Conservation (phyloP, 2,113 vertebrate species). For the Tretioscincus oriximinensis region DNA sequence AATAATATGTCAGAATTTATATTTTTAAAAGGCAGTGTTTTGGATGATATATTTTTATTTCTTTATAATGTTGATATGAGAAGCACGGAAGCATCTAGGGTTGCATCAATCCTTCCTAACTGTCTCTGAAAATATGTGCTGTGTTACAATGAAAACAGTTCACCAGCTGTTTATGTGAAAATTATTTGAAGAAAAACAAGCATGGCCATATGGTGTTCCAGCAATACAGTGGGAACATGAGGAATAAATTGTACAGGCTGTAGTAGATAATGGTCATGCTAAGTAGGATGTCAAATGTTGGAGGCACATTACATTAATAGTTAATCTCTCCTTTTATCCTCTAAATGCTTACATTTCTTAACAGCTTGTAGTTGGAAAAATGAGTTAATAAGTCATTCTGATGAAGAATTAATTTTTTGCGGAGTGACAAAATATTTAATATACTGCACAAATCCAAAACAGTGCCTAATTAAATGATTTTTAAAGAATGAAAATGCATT, state of each 20-base stretch:
- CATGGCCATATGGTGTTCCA: slow-evolving; percentile 73
- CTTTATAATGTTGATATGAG: slow-evolving; percentile 58
- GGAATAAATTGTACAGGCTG: slow-evolving; percentile 74
- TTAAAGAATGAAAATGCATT: not conserved
- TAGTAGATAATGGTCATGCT: slow-evolving; percentile 75
- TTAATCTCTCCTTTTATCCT: slow-evolving; percentile 75
- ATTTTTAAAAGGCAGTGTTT: slow-evolving; percentile 46
- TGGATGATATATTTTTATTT: slow-evolving; percentile 57
- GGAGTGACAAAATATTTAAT: slow-evolving; percentile 67
- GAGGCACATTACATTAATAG: slow-evolving; percentile 71
- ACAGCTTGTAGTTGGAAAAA: slow-evolving; percentile 63
- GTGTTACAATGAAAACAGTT: slow-evolving; percentile 77
- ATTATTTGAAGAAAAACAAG: slow-evolving; percentile 82
- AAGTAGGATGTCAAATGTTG: slow-evolving; percentile 76
- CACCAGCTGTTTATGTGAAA: slow-evolving; percentile 84
- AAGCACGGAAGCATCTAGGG: slow-evolving; percentile 60
- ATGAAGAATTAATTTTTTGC: slow-evolving; percentile 58
- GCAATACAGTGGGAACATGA: slow-evolving; percentile 65
- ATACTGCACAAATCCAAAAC: slow-evolving; percentile 41
- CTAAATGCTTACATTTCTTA: slow-evolving; percentile 67
- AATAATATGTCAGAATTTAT: slow-evolving; percentile 5
- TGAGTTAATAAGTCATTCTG: slow-evolving; percentile 58
- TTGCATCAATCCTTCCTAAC: slow-evolving; percentile 71
- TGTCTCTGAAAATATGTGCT: slow-evolving; percentile 79
- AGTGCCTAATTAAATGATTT: slow-evolving; percentile 46